These are phyloP conservation scores for Periophthalmus modestus DNA, from an alignment of 2,113 vertebrate genomes.

Conservation along the genomic window DNA sequence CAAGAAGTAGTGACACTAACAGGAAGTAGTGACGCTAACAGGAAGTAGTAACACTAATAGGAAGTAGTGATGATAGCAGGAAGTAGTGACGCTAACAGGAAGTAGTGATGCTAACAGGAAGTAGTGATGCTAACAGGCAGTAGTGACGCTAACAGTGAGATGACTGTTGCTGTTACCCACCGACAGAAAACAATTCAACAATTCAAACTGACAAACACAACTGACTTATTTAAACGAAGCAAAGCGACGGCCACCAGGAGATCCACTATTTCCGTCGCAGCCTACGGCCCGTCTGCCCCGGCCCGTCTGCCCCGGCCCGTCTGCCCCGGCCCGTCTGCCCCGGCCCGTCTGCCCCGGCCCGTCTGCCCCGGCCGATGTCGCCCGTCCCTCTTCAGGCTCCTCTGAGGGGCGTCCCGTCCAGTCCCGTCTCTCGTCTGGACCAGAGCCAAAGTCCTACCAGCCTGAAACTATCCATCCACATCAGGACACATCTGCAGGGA, in stretches of 20 bases:
- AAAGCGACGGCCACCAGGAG: constrained; percentile 71
- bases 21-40: no score
- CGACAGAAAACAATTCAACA: background rate
- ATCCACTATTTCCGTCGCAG: constrained; percentile 84
- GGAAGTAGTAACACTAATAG: no score
- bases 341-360: no score
- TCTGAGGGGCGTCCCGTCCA: constrained; percentile 71
- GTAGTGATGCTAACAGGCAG: no score
- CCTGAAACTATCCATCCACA: constrained; percentile 66
- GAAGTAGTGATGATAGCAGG: no score
- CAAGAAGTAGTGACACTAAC: no score
- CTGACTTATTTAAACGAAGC: constrained; percentile 72
- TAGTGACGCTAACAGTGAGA: no score
- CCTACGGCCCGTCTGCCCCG: constrained; percentile 77
- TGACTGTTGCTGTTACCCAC: no score
- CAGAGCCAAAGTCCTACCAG: constrained; percentile 75
- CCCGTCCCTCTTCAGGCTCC: constrained; percentile 15
- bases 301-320: constrained; percentile 28
- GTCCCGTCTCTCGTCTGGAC: constrained; percentile 75
- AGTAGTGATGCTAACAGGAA: no score
- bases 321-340: no score
- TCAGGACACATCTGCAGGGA: constrained; percentile 34
- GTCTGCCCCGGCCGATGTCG: constrained; percentile 69
- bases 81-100: no score
- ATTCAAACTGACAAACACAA: constrained; percentile 61